phyloP scores from a whole-genome alignment of 2,113 vertebrate genomes.

The Xiphophorus maculatus region DNA sequence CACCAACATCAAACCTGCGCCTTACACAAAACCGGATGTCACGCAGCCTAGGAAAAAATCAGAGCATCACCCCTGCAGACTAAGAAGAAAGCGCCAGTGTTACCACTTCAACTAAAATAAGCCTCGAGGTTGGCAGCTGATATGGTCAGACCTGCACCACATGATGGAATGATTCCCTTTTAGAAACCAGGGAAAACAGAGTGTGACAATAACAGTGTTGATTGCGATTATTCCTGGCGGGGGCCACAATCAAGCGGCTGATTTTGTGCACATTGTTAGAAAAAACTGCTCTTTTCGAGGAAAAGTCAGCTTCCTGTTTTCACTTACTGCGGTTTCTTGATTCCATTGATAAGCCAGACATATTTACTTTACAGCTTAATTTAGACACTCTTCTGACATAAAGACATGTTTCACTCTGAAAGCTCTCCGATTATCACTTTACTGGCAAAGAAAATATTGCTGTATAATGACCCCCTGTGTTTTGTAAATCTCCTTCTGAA shows the following conservation, averaged over 20 bases:
- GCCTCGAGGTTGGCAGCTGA: slow-evolving; percentile 22
- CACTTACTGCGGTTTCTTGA: slow-evolving; percentile 6
- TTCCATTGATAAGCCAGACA: slow-evolving; percentile 4
- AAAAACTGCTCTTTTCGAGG: no score
- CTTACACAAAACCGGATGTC: slow-evolving; percentile 29
- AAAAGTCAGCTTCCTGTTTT: slow-evolving; percentile 2
- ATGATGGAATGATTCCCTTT: slow-evolving; percentile 32
- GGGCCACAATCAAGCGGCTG: slow-evolving; percentile 39
- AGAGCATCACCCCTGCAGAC: slow-evolving; percentile 23
- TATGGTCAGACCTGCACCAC: slow-evolving; percentile 18
- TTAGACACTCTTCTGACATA: not conserved
- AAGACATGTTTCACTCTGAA: not conserved
- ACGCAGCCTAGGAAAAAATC: slow-evolving; percentile 25
- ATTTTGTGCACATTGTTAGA: slow-evolving; percentile 25
- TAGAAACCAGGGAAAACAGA: slow-evolving; percentile 33
- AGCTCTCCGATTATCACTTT: not conserved
- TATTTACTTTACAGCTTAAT: not conserved
- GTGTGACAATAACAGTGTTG: slow-evolving; percentile 32
- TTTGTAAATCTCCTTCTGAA: not conserved
- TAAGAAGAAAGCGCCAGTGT: slow-evolving; percentile 18
- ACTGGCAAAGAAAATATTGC: not conserved
- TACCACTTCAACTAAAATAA: slow-evolving; percentile 22
- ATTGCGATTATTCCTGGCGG: slow-evolving; percentile 45
- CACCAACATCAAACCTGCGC: slow-evolving; percentile 23
- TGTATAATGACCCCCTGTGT: not conserved